Evolutionary conservation across 2,888 invertebrate species (phyloP), one percentile per base, ranked within the genome.

Genomic region (Uloborus plumipes): DNA sequence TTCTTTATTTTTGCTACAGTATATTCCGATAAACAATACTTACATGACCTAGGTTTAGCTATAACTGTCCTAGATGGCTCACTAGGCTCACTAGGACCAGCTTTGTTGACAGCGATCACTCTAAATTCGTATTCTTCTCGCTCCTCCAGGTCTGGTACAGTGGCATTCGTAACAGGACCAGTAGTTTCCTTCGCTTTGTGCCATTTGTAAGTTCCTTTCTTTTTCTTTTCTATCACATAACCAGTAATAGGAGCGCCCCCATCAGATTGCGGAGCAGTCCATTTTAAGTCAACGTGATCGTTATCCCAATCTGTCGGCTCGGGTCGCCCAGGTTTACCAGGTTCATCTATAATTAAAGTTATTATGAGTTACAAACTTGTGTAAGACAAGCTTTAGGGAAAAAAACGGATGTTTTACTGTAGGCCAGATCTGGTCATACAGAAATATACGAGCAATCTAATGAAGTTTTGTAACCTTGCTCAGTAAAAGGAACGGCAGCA

Each of bases 281-380:
- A 99, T 89, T 94, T 95, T 79, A 97, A 91, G 89, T 98, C 97
- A 50, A 98, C 98, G 88, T 97, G 98, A 89, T 97, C 96, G 87
- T 94, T 94, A 90, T 99, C 98, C 97, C 97, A 99, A 88, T 99
- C 98, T 22, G 93, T 93, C 64, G 97, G 93, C 89, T 97, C 95
- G 70, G 98, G 95, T 87, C 93, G 92, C 86, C 94, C 94, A 11
- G 99, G 99, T 88, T 97, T 97, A 69, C 95, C 94, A 67, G 99
- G 96, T 89, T 96, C 96, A 89, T 96, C 97, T 94, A 88, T 64
- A 31, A 62, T n/a, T 39, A 31, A 14, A 39, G 2, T 39, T 11
- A 9, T 39, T 1, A 39, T 39, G 7, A 11, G 9, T 11, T 39
- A 39, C 39, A 39, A n/a, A n/a, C n/a, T 7, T 39, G 39, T n/a